These are phyloP conservation scores for Trachymyrmex cornetzi DNA, from an alignment of 1,140 invertebrate species.

Conservation along the genomic window DNA sequence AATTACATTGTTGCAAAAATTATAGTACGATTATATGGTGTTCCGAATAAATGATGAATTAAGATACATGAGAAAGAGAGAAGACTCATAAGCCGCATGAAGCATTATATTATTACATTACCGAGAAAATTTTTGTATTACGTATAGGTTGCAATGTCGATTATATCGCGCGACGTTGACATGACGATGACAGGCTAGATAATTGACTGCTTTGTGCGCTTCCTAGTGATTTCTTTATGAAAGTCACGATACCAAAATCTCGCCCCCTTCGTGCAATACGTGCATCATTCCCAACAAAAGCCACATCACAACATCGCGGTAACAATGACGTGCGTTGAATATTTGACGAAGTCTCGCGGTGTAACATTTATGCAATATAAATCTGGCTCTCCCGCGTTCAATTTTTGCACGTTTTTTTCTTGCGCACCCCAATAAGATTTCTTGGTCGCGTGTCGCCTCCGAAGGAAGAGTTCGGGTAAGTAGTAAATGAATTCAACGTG, in stretches of 20 bases:
- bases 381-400: slow-evolving; percentile 20
- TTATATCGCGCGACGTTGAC: slow-evolving; percentile 33
- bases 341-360: slow-evolving; percentile 66
- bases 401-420: slow-evolving; percentile 41
- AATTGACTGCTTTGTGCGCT: slow-evolving; percentile 37
- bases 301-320: slow-evolving; percentile 20
- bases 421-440: neutral
- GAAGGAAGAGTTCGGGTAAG: slow-evolving; percentile 1
- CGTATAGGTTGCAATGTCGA: neutral
- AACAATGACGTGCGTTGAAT: slow-evolving; percentile 60
- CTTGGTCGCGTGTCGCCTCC: slow-evolving; percentile 61
- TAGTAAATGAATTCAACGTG: neutral
- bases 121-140: neutral
- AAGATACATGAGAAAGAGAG: neutral
- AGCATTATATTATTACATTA: neutral
- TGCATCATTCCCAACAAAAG: slow-evolving; percentile 24
- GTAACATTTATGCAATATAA: slow-evolving; percentile 72
- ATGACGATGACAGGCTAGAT: slow-evolving; percentile 16
- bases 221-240: neutral
- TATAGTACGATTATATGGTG: neutral
- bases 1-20: neutral
- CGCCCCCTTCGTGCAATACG: slow-evolving; percentile 29
- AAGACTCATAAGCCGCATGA: neutral
- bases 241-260: slow-evolving; percentile 52
- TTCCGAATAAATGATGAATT: slow-evolving; percentile 1